Percentiles rank a stretch among this genome's conserved stretches.
Conservation (phyloP, 2,113 vertebrate species). For the Pangasianodon hypophthalmus region DNA sequence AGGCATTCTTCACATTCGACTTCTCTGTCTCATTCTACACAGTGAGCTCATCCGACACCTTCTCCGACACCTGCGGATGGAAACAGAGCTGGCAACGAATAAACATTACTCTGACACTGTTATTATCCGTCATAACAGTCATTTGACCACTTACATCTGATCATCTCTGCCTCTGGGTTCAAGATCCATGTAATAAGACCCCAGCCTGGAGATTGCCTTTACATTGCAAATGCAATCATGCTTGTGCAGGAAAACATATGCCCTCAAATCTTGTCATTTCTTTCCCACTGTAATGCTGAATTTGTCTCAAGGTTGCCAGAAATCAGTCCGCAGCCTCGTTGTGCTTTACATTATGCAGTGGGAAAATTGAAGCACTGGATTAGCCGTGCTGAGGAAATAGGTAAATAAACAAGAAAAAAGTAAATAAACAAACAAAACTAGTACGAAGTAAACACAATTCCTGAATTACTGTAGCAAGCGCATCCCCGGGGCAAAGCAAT, state of each 20-base stretch:
- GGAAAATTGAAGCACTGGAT: conserved; percentile 48
- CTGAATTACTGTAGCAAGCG: conserved; percentile 15
- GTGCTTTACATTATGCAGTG: conserved; percentile 29
- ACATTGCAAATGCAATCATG: conserved; percentile 76
- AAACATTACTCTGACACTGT: conserved; percentile 66
- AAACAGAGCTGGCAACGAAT: conserved; percentile 9
- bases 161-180: conserved; percentile 57
- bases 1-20: not conserved
- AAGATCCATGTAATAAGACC: conserved; percentile 66
- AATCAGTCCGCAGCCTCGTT: not conserved
- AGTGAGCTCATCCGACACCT: conserved; percentile 30
- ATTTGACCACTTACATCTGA: conserved; percentile 68
- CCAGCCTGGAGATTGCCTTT: conserved; percentile 69
- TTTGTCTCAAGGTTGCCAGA: conserved; percentile 41
- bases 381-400: conserved; percentile 26
- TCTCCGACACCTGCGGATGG: conserved; percentile 43
- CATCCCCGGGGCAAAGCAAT: not conserved
- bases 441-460: conserved; percentile 21
- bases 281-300: conserved; percentile 37
- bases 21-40: conserved; percentile 17
- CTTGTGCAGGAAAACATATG: conserved; percentile 67
- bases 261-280: conserved; percentile 46
- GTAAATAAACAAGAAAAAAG: conserved; percentile 11
- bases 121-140: conserved; percentile 69
- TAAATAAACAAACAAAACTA: conserved; percentile 44